Base-by-base conservation (phyloP, 2,888 invertebrate species). In the Coronaproctus castanopsis region DNA sequence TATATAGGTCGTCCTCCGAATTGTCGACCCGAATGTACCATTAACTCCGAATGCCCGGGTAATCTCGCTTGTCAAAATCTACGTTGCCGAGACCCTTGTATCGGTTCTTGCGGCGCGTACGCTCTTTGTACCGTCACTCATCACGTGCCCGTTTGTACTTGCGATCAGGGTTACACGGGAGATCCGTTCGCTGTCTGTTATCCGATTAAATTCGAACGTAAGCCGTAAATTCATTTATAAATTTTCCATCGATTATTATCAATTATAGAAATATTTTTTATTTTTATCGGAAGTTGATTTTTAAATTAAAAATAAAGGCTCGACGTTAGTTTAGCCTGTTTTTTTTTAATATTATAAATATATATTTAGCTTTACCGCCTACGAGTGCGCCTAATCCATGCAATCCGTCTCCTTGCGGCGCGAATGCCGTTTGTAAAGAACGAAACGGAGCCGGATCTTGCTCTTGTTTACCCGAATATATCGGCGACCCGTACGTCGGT, bases 361-460 rank as follows among this genome's bases (percentile, higher is more conserved):
- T n/a, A n/a, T n/a, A n/a, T n/a, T n/a, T n/a, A n/a, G 62, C 60
- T 54, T 57, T 62, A 20, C 62, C 67, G 2, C 69, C 70, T 61
- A 71, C 71, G 65, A 81, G 80, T 69, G 74, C 73, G 68, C 81
- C 78, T 68, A 79, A 82, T 69, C 85, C 86, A 65, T 87, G 87
- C 72, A 80, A 80, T 71, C 83, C 85, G 65, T 81, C 82, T 65
- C 86, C 86, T 57, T 87, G 87, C 71, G 87, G 87, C 65, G 75
- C 83, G 60, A 87, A 87, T 72, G 82, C 87, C 57, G 73, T 83
- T 63, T 88, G 88, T 72, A 80, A 80, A 68, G 83, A 83, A 74
- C 76, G 77, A 66, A 80, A 82, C 51, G 82, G 82, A 69, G 83
- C 81, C 65, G 85, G 84, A 67, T 81, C 85, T 64, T 87, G 87